Percentiles rank a stretch among this genome's conserved stretches.
Conservation (phyloP, 2,888 invertebrate genomes). For the Gisinianus flammeolus region DNA sequence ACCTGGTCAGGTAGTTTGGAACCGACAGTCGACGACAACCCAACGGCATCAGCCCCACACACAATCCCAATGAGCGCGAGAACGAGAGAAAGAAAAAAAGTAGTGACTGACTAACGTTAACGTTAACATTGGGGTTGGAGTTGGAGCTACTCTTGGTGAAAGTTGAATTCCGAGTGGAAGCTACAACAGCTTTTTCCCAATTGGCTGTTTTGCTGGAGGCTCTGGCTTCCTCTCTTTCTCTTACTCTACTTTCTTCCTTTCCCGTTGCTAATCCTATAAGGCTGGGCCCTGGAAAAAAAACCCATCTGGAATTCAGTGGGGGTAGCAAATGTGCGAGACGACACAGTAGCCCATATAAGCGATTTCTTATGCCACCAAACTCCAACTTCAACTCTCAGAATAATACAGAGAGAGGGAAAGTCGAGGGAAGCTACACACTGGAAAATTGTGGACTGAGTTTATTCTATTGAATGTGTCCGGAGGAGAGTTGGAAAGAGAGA, state of each 20-base stretch:
- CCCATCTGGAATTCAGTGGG: constrained; percentile 1
- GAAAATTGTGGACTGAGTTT: no score
- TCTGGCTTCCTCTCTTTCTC: neutral
- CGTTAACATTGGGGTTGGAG: no score
- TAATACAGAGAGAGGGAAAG: neutral
- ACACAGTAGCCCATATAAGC: neutral
- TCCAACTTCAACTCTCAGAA: no score
- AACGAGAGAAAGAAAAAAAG: neutral
- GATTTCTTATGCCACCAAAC: neutral
- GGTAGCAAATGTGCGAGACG: neutral
- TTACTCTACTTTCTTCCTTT: neutral
- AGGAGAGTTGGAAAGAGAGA: neutral
- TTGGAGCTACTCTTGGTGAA: no score
- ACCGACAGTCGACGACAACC: neutral
- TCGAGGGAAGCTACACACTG: neutral
- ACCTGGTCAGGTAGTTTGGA: constrained; percentile 4
- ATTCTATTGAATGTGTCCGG: neutral
- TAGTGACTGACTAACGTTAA: neutral
- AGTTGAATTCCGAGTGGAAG: neutral
- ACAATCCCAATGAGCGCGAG: neutral
- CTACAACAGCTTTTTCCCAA: neutral
- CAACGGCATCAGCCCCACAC: neutral
- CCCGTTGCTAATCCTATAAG: neutral
- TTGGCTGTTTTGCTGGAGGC: constrained; percentile 15
- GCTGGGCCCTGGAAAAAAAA: neutral